These are phyloP conservation scores for Rhinella marina DNA, from an alignment of 2,797 vertebrate species.

Conservation along the genomic window DNA sequence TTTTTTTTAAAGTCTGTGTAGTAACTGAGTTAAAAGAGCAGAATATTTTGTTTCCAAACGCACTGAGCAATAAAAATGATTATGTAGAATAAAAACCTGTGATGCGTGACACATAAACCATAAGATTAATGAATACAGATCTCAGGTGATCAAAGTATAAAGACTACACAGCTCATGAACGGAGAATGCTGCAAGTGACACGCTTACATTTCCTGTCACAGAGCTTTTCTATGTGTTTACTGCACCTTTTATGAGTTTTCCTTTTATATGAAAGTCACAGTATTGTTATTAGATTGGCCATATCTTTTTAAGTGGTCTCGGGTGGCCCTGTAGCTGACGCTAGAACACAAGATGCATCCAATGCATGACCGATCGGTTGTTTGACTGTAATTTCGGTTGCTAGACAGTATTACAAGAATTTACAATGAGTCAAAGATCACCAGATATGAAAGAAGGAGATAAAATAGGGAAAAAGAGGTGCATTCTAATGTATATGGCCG, in stretches of 20 bases:
- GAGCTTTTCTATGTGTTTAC: neutral
- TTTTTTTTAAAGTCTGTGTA: neutral
- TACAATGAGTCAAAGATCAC: neutral
- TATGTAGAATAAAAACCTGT: neutral
- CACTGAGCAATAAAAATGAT: constrained; percentile 8
- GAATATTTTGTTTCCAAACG: neutral
- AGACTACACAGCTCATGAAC: neutral
- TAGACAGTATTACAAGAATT: neutral
- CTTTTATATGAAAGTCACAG: neutral
- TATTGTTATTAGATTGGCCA: neutral
- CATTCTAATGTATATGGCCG: too few relatives aligned
- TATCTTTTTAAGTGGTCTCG: neutral
- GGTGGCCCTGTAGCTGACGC: neutral
- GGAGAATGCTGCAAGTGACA: neutral
- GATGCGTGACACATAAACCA: constrained; percentile 13
- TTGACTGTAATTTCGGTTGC: neutral
- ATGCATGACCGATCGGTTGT: neutral
- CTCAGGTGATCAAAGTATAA: constrained; percentile 43
- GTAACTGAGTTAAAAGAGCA: neutral
- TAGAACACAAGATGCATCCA: neutral
- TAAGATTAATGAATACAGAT: constrained; percentile 33
- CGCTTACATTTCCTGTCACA: neutral
- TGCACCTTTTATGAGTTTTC: neutral
- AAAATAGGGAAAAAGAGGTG: neutral
- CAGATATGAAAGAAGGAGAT: neutral